Evolutionary conservation across 2,113 vertebrate genomes (phyloP).

Genomic region (Micronisus gabar): DNA sequence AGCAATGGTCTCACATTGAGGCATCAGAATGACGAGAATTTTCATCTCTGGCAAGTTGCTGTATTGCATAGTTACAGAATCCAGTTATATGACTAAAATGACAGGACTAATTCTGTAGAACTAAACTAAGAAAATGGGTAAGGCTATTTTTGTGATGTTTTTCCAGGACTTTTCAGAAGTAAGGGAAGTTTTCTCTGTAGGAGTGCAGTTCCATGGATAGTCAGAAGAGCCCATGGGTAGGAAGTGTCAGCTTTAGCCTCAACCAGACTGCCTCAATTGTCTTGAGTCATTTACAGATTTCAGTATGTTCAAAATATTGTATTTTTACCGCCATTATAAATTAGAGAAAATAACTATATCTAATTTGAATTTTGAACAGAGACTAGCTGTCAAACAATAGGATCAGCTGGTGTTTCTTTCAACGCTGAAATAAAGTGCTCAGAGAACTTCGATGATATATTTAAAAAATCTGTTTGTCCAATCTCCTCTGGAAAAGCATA

Average conservation of each 20-base stretch:
- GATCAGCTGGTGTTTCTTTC: neutral
- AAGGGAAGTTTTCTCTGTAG: neutral
- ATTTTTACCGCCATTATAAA: neutral
- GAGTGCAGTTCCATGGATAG: neutral
- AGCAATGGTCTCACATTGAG: neutral
- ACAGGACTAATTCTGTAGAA: neutral
- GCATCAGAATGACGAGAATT: neutral
- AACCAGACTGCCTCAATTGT: neutral
- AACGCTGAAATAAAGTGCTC: neutral
- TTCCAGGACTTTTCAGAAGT: neutral
- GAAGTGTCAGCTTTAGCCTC: neutral
- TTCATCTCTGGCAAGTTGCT: neutral
- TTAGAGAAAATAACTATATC: neutral
- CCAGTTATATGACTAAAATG: neutral
- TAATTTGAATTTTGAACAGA: neutral
- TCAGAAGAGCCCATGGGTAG: neutral
- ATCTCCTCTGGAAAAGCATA: neutral
- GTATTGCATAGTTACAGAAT: neutral
- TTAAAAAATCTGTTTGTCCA: neutral
- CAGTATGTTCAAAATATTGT: neutral
- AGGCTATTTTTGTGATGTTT: neutral
- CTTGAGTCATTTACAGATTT: neutral
- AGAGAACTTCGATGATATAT: neutral
- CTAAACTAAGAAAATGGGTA: neutral
- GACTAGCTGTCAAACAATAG: neutral